Percentiles rank a stretch among this genome's conserved stretches.
Conservation (phyloP, 1,140 invertebrate species). For the Bombus balteatus region DNA sequence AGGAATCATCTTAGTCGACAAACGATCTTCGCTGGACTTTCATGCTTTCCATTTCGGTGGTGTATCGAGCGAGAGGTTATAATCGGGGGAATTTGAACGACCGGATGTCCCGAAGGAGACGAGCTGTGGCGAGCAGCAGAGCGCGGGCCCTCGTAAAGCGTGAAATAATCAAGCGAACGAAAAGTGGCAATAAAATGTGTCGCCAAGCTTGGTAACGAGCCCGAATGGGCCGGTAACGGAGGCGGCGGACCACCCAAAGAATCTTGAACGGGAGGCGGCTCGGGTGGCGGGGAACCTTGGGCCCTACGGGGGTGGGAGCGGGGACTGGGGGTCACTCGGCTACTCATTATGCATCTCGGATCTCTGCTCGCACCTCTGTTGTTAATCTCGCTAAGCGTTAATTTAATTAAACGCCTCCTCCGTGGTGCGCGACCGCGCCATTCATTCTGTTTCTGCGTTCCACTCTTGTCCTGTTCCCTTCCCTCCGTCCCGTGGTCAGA, state of each 20-base stretch:
- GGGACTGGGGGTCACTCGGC: conserved; percentile 63
- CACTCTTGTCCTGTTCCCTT: conserved; percentile 2
- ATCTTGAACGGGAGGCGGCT: conserved; percentile 71
- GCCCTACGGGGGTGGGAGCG: conserved; percentile 14
- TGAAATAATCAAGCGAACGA: conserved; percentile 79
- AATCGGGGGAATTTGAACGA: conserved; percentile 50
- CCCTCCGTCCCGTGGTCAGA: conserved; percentile 13
- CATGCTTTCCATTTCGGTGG: conserved; percentile 17
- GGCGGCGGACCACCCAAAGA: conserved; percentile 81
- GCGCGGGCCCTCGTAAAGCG: conserved; percentile 76
- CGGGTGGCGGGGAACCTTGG: conserved; percentile 22
- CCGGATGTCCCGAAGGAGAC: conserved; percentile 54
- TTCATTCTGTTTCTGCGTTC: conserved; percentile 64
- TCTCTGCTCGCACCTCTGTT: conserved; percentile 82
- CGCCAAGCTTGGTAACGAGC: conserved; percentile 78
- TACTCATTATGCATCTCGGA: conserved; percentile 83
- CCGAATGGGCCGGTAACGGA: conserved; percentile 69
- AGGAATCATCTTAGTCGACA: background rate
- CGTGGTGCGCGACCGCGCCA: conserved; percentile 49
- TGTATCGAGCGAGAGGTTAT: background rate
- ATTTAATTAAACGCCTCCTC: conserved; percentile 82
- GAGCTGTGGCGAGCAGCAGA: background rate
- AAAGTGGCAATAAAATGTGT: conserved; percentile 81
- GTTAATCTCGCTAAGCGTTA: conserved; percentile 83
- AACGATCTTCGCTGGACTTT: conserved; percentile 19